Base-by-base conservation (phyloP, 30 jellyfish, hydroid and myxozoan genomes). In the Hydractinia symbiolongicarpus region DNA sequence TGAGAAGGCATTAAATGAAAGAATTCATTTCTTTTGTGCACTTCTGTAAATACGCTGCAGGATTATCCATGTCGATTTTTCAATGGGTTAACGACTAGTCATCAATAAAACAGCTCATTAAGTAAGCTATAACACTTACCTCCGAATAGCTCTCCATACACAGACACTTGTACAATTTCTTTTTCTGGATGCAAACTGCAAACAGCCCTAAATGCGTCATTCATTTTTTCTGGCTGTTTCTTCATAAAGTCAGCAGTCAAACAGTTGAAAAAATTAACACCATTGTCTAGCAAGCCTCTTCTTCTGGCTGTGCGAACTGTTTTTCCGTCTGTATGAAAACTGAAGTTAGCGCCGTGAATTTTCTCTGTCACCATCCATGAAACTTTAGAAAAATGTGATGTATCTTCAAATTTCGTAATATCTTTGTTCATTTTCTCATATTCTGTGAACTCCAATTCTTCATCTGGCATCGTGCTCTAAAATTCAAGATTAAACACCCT, bases 261-360 rank as follows among this genome's bases (percentile, higher is more conserved):
- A 74, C 72, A 82, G 75, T 82, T 79, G 50, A 82, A 91, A 76
- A 91, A 86, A 51, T 44, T 55, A 30, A 79, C 96, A 54, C 75
- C 80, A n/a, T 85, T 94, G 20, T 54, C 53, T 53, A 91, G 73
- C 58, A 91, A 91, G 85, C 83, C 98, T 40, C 98, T 83, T 54
- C 98, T 86, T 52, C 98, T 75, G 20, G 93, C 98, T 62, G 80
- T 81, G 17, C 50, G 62, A 72, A 88, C 96, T 11, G 21, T 79
- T n/a, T 76, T 56, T 9, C 96, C 96, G 87, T 91, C 87, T 11
- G 96, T 86, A 72, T 91, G 95, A 80, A 92, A 86, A 61, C 98
- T 84, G 81, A 91, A 80, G 76, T 91, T 91, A 7, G 98, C 98
- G 8, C 98, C 98, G 72, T 91, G 98, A 21, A 91, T 88, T 78